Percentiles rank a stretch among this genome's conserved stretches.
phyloP scores from a whole-genome alignment of 2,113 vertebrate species.

The Anguilla japonica region DNA sequence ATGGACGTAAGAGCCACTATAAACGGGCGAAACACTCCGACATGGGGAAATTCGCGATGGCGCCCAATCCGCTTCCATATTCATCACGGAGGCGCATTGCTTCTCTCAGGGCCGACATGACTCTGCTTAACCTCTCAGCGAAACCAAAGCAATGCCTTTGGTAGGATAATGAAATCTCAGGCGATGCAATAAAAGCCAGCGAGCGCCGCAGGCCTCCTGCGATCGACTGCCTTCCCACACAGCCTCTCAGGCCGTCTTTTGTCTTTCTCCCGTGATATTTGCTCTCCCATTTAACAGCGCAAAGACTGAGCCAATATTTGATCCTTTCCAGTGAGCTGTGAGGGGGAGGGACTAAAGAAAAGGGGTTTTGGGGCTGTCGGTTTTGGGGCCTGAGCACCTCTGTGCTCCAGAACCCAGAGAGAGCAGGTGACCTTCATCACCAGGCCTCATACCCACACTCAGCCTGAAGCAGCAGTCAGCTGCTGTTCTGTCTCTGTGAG shows the following conservation, averaged over 20 bases:
- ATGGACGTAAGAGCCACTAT: constrained; percentile 30
- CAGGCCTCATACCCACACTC: too few species aligned
- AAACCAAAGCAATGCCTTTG: constrained; percentile 43
- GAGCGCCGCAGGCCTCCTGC: constrained; percentile 15
- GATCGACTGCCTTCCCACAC: constrained; percentile 14
- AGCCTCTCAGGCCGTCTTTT: constrained; percentile 9
- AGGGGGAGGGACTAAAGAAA: constrained; percentile 2
- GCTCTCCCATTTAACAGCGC: constrained; percentile 22
- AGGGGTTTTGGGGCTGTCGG: background rate
- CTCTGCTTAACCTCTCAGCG: constrained; percentile 42
- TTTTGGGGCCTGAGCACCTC: background rate
- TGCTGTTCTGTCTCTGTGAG: too few species aligned
- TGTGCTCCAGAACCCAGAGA: background rate
- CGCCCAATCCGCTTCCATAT: constrained; percentile 31
- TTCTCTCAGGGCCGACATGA: constrained; percentile 28
- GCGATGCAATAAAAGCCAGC: constrained; percentile 40
- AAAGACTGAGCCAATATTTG: constrained; percentile 39
- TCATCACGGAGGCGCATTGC: constrained; percentile 22
- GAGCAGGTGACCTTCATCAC: background rate
- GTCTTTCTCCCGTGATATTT: constrained; percentile 13
- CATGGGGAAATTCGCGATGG: constrained; percentile 37
- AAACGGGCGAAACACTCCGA: constrained; percentile 32
- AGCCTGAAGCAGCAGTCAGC: too few species aligned
- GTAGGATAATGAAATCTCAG: constrained; percentile 46
- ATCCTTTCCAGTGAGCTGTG: constrained; percentile 8